Conservation (phyloP, 2,888 invertebrate genomes). For the Mesochorus sp. region DNA sequence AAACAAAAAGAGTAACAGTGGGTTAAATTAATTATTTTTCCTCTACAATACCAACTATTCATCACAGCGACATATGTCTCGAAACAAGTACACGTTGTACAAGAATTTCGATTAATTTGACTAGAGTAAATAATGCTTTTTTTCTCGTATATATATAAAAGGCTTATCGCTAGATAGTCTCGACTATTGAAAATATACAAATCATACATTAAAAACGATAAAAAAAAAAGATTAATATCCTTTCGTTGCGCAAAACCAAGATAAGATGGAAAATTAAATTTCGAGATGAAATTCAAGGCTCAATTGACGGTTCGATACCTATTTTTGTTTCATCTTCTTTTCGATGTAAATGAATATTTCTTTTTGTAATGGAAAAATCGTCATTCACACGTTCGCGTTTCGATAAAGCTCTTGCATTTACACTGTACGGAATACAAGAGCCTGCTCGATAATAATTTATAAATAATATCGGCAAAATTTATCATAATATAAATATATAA, state of each 20-base stretch:
- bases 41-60: slow-evolving; percentile 2
- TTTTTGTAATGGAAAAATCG: slow-evolving; percentile 11
- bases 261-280: slow-evolving; percentile 57
- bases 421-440: slow-evolving; percentile 31
- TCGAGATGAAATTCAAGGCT: slow-evolving; percentile 23
- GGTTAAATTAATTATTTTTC: slow-evolving; percentile 13
- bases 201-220: slow-evolving; percentile 46
- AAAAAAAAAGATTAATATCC: slow-evolving; percentile 23
- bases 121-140: slow-evolving; percentile 37
- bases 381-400: slow-evolving; percentile 21
- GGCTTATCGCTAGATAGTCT: slow-evolving; percentile 30
- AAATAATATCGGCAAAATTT: no score
- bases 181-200: slow-evolving; percentile 37
- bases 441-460: slow-evolving; percentile 17
- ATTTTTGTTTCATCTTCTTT: slow-evolving; percentile 42
- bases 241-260: slow-evolving; percentile 34
- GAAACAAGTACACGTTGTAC: slow-evolving; percentile 36
- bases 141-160: slow-evolving; percentile 45
- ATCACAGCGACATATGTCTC: slow-evolving; percentile 23
- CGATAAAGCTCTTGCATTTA: slow-evolving; percentile 31
- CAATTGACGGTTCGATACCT: slow-evolving; percentile 19
- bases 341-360: slow-evolving; percentile 24
- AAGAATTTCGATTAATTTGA: slow-evolving; percentile 36
- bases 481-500: slow-evolving; percentile 33
- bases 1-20: slow-evolving; percentile 2